phyloP scores from a whole-genome alignment of 2,113 vertebrate species.

The Gopherus flavomarginatus region DNA sequence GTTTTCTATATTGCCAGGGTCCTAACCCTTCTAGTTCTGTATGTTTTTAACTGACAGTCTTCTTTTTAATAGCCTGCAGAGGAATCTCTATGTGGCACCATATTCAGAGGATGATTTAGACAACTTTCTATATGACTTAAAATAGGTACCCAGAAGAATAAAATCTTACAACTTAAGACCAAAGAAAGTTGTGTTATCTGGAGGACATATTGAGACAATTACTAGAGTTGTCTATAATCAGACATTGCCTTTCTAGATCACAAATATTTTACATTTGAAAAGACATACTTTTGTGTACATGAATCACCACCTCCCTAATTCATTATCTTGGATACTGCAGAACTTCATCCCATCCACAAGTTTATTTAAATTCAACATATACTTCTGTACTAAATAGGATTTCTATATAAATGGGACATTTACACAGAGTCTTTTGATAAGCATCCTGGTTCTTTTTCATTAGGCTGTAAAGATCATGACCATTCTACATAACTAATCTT shows the following conservation, averaged over 20 bases:
- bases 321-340: neutral
- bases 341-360: neutral
- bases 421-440: neutral
- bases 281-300: neutral
- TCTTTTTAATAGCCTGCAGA: neutral
- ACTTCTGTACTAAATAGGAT: neutral
- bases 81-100: neutral
- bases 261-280: neutral
- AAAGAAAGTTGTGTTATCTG: neutral
- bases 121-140: neutral
- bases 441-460: neutral
- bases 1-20: neutral
- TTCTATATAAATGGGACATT: neutral
- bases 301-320: neutral
- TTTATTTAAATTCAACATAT: neutral
- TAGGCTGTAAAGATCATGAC: neutral
- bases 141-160: neutral
- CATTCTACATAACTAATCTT: neutral
- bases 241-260: neutral
- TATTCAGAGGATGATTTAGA: neutral
- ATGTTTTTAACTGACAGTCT: neutral
- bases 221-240: neutral
- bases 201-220: neutral
- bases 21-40: neutral
- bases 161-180: neutral